These are phyloP conservation scores for Pteria penguin DNA, from an alignment of 2,888 invertebrate genomes.

Conservation along the genomic window DNA sequence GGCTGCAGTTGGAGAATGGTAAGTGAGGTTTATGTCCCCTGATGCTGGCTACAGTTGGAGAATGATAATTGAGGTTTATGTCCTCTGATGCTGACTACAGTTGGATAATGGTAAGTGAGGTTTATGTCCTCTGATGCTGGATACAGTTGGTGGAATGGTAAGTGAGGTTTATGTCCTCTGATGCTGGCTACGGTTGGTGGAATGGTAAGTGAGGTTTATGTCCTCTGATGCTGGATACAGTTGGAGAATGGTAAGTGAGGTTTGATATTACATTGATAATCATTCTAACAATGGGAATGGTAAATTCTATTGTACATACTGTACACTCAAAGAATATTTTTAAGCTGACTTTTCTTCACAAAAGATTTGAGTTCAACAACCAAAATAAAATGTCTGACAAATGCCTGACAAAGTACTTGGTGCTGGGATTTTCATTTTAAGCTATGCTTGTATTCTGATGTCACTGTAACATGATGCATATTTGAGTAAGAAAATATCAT, in stretches of 20 bases:
- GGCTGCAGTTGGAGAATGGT: conserved; percentile 91
- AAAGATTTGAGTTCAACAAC: too few species aligned
- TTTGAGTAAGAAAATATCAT: too few species aligned
- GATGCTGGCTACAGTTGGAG: conserved; percentile 92
- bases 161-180: conserved; percentile 88
- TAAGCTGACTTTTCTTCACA: too few species aligned
- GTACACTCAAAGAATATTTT: too few species aligned
- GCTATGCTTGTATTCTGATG: too few species aligned
- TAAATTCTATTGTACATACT: too few species aligned
- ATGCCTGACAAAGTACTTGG: too few species aligned
- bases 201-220: conserved; percentile 86
- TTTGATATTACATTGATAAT: too few species aligned
- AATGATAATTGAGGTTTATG: conserved; percentile 87
- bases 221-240: conserved; percentile 90
- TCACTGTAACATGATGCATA: too few species aligned
- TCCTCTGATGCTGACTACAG: conserved; percentile 90
- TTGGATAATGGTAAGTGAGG: conserved; percentile 88
- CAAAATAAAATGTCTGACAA: too few species aligned
- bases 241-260: conserved; percentile 90
- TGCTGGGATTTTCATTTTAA: too few species aligned
- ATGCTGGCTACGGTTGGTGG: conserved; percentile 92
- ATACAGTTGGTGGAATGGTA: conserved; percentile 89
- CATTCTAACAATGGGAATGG: too few species aligned
- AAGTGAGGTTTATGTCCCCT: conserved; percentile 86
- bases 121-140: conserved; percentile 91